Evolutionary conservation across 2,113 vertebrate genomes (phyloP).

Genomic region (Brachyistius frenatus): DNA sequence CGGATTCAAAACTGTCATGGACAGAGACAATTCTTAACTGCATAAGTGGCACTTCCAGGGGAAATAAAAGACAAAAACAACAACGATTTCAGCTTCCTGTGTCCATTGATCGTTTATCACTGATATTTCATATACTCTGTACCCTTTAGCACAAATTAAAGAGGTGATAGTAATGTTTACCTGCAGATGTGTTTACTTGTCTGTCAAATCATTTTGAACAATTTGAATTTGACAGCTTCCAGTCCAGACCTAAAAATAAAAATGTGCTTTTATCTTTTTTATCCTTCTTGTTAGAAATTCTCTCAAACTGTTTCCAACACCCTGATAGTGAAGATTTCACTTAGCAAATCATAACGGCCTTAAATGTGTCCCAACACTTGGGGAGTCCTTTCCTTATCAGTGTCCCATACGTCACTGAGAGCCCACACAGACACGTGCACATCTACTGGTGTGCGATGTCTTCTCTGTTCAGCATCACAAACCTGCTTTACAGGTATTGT

Average conservation of each 20-base stretch:
- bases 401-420: background rate
- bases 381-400: constrained; percentile 22
- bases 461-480: background rate
- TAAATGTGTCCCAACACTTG: constrained; percentile 11
- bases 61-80: background rate
- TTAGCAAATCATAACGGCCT: constrained; percentile 1
- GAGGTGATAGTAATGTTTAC: no score
- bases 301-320: background rate
- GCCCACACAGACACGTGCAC: background rate
- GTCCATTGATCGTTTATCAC: background rate
- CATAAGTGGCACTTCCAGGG: background rate
- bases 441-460: background rate
- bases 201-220: no score
- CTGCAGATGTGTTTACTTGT: no score
- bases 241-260: no score
- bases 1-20: constrained; percentile 4
- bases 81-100: background rate
- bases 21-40: background rate
- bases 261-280: no score
- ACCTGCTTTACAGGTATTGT: no score
- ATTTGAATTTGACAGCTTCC: no score
- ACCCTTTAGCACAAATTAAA: no score
- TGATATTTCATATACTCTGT: background rate
- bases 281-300: no score
- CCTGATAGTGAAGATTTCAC: background rate